phyloP scores from a whole-genome alignment of 2,888 invertebrate genomes.

The Caenorhabditis virilis region DNA sequence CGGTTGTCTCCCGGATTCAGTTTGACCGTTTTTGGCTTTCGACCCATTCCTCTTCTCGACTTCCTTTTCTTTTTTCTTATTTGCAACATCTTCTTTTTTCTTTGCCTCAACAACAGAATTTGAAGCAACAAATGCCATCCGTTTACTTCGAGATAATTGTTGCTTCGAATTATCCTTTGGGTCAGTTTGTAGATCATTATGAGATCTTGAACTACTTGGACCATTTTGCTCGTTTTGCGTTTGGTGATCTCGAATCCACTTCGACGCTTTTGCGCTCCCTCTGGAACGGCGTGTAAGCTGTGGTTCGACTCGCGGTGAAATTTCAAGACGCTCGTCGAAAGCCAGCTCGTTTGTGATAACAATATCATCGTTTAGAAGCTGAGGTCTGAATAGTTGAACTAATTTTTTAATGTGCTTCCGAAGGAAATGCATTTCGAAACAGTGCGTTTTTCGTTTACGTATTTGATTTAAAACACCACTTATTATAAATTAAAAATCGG shows the following conservation, averaged over 20 bases:
- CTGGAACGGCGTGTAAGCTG: not conserved
- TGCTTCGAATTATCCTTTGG: conserved; percentile 1
- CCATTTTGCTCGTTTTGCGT: not conserved
- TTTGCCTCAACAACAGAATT: conserved; percentile 3
- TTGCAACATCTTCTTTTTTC: too few relatives aligned
- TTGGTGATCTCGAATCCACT: conserved; percentile 32
- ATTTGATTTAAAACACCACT: too few relatives aligned
- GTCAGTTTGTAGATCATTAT: not conserved
- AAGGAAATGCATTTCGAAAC: not conserved
- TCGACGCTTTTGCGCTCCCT: conserved; percentile 25
- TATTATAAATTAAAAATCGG: too few relatives aligned
- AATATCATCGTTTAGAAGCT: conserved; percentile 29
- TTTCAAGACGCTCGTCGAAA: conserved; percentile 1
- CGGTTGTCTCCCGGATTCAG: not conserved
- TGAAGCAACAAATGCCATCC: conserved; percentile 18
- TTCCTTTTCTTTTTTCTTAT: too few relatives aligned
- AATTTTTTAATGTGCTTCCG: too few relatives aligned
- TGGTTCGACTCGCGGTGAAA: too few relatives aligned
- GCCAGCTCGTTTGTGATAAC: conserved; percentile 25
- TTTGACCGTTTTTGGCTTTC: not conserved
- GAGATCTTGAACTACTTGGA: conserved; percentile 5
- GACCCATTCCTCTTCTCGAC: not conserved
- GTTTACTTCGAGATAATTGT: conserved; percentile 20
- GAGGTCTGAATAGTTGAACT: conserved; percentile 25
- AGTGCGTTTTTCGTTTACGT: not conserved